Evolutionary conservation across 1,140 invertebrate genomes (phyloP).

Genomic region (Hyposmocoma kahamanoa): DNA sequence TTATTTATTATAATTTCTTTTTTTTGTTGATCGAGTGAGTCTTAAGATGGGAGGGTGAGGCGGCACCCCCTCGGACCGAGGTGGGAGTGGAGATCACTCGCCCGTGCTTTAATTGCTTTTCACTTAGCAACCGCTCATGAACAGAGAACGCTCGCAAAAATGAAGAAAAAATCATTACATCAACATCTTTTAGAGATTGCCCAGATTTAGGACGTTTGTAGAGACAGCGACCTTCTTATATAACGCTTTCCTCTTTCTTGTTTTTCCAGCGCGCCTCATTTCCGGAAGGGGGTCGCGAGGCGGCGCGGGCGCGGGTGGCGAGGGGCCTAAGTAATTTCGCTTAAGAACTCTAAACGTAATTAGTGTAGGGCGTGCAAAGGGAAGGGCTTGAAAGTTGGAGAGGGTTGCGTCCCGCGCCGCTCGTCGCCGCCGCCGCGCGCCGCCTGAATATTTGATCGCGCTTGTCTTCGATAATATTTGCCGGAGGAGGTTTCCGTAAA

Average conservation of each 20-base stretch:
- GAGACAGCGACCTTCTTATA: constrained; percentile 60
- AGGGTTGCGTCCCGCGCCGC: constrained; percentile 68
- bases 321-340: constrained; percentile 75
- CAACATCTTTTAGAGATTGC: constrained; percentile 69
- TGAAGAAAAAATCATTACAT: constrained; percentile 72
- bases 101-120: constrained; percentile 72
- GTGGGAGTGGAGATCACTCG: constrained; percentile 49
- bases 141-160: constrained; percentile 62
- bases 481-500: constrained; percentile 68
- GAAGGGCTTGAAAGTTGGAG: constrained; percentile 75
- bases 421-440: constrained; percentile 44
- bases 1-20: constrained; percentile 55
- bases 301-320: constrained; percentile 51
- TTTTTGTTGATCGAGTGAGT: constrained; percentile 55
- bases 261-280: constrained; percentile 70
- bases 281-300: constrained; percentile 60
- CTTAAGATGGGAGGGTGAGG: constrained; percentile 29
- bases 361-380: constrained; percentile 75
- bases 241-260: constrained; percentile 65
- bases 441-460: constrained; percentile 72
- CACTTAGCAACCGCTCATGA: constrained; percentile 72
- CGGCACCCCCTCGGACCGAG: constrained; percentile 23
- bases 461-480: constrained; percentile 71
- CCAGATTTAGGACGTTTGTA: constrained; percentile 64
- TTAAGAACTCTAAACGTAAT: constrained; percentile 77